phyloP scores from a whole-genome alignment of 2,888 invertebrate species.

The Campaea margaritaria region DNA sequence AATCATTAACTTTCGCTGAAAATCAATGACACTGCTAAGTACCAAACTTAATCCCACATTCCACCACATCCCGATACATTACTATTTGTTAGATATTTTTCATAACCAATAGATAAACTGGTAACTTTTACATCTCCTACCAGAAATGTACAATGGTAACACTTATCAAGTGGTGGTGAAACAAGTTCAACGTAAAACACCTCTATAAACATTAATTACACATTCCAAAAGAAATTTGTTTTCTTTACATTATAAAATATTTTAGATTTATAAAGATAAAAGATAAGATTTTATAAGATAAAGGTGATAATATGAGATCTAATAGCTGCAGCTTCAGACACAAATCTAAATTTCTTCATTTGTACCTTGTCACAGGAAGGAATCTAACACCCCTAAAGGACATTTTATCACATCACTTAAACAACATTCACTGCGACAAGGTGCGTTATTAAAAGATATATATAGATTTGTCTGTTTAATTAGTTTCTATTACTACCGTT shows the following conservation, averaged over 20 bases:
- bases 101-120: background rate
- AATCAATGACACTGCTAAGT: background rate
- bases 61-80: background rate
- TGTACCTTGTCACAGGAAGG: background rate
- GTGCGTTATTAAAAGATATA: background rate
- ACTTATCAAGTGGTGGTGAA: conserved; percentile 3
- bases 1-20: background rate
- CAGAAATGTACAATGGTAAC: background rate
- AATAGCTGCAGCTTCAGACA: conserved; percentile 1
- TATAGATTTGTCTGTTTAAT: background rate
- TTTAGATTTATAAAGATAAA: background rate
- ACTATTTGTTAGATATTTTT: background rate
- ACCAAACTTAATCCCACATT: background rate
- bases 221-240: background rate
- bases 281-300: no score
- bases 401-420: no score
- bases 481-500: background rate
- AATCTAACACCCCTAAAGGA: background rate
- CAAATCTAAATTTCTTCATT: background rate
- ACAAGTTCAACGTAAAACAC: background rate
- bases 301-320: conserved; percentile 1
- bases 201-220: background rate
- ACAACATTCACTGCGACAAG: conserved; percentile 5
- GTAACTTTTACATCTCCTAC: background rate
- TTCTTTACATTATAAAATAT: background rate